phyloP scores from a whole-genome alignment of 1,140 invertebrate species.

The Cydia splendana region DNA sequence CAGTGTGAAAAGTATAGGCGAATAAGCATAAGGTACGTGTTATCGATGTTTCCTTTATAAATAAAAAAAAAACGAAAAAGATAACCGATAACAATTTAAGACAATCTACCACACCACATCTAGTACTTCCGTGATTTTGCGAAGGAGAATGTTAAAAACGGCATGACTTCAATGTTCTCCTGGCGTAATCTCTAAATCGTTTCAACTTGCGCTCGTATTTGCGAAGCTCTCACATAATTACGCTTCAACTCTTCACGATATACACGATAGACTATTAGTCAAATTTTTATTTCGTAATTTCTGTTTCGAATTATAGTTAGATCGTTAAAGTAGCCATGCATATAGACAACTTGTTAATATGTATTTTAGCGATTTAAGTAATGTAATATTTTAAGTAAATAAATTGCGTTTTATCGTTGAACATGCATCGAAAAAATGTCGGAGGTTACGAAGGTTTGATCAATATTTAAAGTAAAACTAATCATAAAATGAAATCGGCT shows the following conservation, averaged over 20 bases:
- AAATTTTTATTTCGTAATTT: constrained; percentile 9
- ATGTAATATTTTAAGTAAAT: too few relatives aligned
- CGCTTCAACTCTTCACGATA: constrained; percentile 26
- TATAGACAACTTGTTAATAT: not conserved
- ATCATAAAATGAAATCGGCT: too few relatives aligned
- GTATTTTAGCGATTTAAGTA: not conserved
- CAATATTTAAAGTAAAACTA: too few relatives aligned
- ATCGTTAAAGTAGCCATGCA: constrained; percentile 2
- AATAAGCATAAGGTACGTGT: not conserved
- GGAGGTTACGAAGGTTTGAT: too few relatives aligned
- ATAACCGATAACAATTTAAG: not conserved
- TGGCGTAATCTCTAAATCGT: constrained; percentile 26
- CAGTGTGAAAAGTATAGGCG: too few relatives aligned
- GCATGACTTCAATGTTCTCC: constrained; percentile 28
- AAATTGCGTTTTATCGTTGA: too few relatives aligned
- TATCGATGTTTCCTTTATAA: not conserved
- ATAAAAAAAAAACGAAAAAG: not conserved
- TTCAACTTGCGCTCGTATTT: constrained; percentile 12
- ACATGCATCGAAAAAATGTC: too few relatives aligned
- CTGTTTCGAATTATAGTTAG: not conserved
- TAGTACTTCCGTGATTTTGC: not conserved
- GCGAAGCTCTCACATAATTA: constrained; percentile 30
- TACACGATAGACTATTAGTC: constrained; percentile 12
- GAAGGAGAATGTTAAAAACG: constrained; percentile 30
- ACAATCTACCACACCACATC: not conserved